These are phyloP conservation scores for Pelagia noctiluca DNA, from an alignment of 30 jellyfish, hydroid and myxozoan species.

Conservation along the genomic window DNA sequence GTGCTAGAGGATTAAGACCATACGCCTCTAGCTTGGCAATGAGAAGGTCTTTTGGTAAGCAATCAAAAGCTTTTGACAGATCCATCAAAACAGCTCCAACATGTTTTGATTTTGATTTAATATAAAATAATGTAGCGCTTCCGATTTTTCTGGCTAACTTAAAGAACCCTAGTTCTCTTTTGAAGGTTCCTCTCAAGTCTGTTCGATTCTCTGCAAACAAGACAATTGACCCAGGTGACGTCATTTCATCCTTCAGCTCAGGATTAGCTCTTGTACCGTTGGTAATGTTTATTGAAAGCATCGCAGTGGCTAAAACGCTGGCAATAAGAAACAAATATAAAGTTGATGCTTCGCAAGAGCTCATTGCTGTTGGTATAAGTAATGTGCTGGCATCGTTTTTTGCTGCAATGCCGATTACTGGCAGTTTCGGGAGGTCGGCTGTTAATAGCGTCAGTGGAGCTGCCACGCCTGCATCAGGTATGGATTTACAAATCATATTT, in stretches of 20 bases:
- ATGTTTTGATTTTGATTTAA: too few species aligned
- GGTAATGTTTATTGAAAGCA: slow-evolving; percentile 59
- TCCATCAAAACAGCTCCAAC: not conserved
- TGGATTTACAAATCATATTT: too few species aligned
- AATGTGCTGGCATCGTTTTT: slow-evolving; percentile 84
- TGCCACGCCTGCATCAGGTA: slow-evolving; percentile 85
- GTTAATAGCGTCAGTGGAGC: slow-evolving; percentile 86
- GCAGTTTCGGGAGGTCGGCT: slow-evolving; percentile 93
- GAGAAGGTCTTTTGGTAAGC: not conserved
- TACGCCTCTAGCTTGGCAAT: not conserved
- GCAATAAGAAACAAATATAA: slow-evolving; percentile 68
- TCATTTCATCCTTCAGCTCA: slow-evolving; percentile 76
- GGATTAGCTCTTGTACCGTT: slow-evolving; percentile 84
- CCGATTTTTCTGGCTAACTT: not conserved
- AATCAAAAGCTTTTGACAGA: not conserved
- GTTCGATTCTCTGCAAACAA: slow-evolving; percentile 43
- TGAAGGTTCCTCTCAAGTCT: slow-evolving; percentile 75
- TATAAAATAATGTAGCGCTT: not conserved
- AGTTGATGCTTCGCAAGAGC: slow-evolving; percentile 79
- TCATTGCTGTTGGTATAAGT: slow-evolving; percentile 81
- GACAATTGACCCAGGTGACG: slow-evolving; percentile 35
- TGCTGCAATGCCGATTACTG: slow-evolving; percentile 83
- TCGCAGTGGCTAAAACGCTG: slow-evolving; percentile 86
- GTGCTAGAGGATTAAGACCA: not conserved
- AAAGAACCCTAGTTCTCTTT: not conserved